Base-by-base conservation (phyloP, 2,888 invertebrate species). In the Andrena marginata region DNA sequence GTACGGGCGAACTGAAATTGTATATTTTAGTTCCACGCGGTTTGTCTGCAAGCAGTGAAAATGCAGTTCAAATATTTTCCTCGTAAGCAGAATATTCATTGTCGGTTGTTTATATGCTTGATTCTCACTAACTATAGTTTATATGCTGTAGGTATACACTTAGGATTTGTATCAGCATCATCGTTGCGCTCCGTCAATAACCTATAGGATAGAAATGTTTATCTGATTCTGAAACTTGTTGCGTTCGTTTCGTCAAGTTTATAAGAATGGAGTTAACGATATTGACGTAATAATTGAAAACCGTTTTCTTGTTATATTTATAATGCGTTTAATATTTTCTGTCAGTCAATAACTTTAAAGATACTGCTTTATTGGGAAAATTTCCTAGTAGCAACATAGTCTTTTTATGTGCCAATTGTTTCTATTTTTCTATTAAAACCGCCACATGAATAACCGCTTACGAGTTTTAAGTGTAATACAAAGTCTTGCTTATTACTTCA, bases 81-180 rank as follows among this genome's bases (percentile, higher is more conserved):
- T 35, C 16, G 54, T 26, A 63, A 76, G 63, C 54, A n/a, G 23
- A 54, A 71, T 71, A 77, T 77, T 77, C 71, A 64, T 64, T 70
- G 48, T 26, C n/a, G 7, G n/a, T 3, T 48, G 51, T 69, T 69
- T 69, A 35, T 35, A 49, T 29, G 8, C 23, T 8, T 29, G n/a
- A 26, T 54, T 33, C 42, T 1, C 10, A 23, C 23, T 62, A 62
- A 59, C 48, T 68, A 68, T 42, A 68, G 62, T 75, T 67, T 68
- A 73, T 68, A 73, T 42, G 23, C 56, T 63, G 63, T 13, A 1
- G 0, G 35, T 64, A 48, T 49, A 56, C 62, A 48, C 29, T 20
- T 20, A 67, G 29, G 64, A 70, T 48, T 60, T 59, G 31, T 63
- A 63, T 20, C 42, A 35, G 62, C 62, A 42, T 42, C 62, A 54